Conservation (phyloP, 2,113 vertebrate genomes). For the Anoura caudifer region DNA sequence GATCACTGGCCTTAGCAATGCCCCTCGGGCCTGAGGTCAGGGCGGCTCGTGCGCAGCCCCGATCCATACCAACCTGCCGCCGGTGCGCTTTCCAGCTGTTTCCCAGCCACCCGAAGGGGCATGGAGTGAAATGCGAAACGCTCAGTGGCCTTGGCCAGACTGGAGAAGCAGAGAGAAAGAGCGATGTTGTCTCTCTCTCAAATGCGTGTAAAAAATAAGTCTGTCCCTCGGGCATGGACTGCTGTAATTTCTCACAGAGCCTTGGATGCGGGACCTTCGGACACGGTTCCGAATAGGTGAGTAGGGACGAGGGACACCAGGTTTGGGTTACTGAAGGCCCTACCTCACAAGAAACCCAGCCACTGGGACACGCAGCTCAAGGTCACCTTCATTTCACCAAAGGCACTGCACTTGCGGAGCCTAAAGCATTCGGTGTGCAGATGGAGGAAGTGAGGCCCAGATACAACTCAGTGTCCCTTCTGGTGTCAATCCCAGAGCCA, state of each 20-base stretch:
- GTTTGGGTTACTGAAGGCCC: background rate
- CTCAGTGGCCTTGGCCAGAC: background rate
- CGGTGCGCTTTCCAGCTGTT: slow-evolving; percentile 23
- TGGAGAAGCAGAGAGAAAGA: background rate
- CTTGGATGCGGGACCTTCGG: background rate
- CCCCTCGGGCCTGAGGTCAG: background rate
- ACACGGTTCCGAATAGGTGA: background rate
- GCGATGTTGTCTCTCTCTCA: background rate
- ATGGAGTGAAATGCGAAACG: slow-evolving; percentile 5
- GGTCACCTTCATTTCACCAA: background rate
- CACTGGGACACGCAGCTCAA: background rate
- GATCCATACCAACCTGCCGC: background rate
- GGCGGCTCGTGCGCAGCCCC: background rate
- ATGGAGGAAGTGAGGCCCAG: background rate
- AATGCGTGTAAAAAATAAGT: background rate
- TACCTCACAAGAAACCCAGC: background rate
- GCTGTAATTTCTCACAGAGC: background rate
- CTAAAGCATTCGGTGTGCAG: background rate
- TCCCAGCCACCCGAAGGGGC: background rate
- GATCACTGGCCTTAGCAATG: background rate
- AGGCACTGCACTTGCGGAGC: background rate
- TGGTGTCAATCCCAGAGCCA: background rate
- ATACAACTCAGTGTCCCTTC: background rate
- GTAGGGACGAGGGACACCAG: background rate
- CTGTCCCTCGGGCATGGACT: background rate